Base-by-base conservation (phyloP, 2,888 invertebrate species). In the Liopterus haemorrhoidalis region DNA sequence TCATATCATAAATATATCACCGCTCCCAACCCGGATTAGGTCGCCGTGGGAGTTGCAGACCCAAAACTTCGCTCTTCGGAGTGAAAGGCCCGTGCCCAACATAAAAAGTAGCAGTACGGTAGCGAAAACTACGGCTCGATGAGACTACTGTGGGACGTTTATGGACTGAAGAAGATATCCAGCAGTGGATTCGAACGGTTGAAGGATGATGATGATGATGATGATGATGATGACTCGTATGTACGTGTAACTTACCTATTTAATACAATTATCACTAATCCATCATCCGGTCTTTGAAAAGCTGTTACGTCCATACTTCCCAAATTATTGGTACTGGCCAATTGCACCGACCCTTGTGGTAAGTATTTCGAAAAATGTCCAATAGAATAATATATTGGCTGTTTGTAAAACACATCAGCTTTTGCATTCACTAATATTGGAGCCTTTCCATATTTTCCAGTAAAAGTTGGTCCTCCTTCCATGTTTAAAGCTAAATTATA, bases 331-430 rank as follows among this genome's bases (percentile, higher is more conserved):
- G 53, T 49, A 20, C 53, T 54, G 4, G 49, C 54, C 33, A 76
- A 65, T 55, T 67, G 55, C 41, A 62, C 41, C 0, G 85, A 85
- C 11, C 73, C 76, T 53, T 73, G 71, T 0, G 79, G 75, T 24
- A 86, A 69, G 58, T 85, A 85, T 65, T 67, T 67, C 0, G 65
- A 78, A 59, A 84, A 81, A 64, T 94, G 93, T 0, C 84, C 87
- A 61, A 93, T 67, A 0, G 79, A 81, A 62, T 93, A 94, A 64
- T 76, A 93, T 75, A 85, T 83, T 0, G 93, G 93, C 58, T 93
- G 89, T 58, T 92, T 93, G 61, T 85, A 85, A 63, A 92, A 89
- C 64, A 88, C 86, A 49, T 79, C 77, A 1, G 59, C 61, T 1
- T 64, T 63, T 2, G 70, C 58, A 53, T 81, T 76, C 1, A 83